Conservation (phyloP, 2,797 vertebrate genomes). For the Malacoraja senta region DNA sequence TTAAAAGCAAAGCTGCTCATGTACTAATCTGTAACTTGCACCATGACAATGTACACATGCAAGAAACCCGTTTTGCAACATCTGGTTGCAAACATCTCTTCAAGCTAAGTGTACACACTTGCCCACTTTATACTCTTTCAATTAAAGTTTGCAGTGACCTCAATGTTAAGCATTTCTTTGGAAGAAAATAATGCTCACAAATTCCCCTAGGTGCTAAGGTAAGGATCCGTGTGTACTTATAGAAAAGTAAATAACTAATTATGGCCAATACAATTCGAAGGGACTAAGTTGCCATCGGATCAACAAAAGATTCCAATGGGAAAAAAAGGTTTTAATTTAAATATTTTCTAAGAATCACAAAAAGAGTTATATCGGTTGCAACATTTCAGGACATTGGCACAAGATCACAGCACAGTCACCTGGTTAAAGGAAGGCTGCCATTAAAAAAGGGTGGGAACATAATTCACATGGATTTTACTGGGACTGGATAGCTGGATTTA, state of each 20-base stretch:
- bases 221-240: slow-evolving; percentile 37
- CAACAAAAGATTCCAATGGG: not conserved
- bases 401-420: no score
- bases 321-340: not conserved
- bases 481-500: no score
- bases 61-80: not conserved
- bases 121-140: not conserved
- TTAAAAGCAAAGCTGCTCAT: not conserved
- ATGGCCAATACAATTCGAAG: not conserved
- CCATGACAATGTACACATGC: not conserved
- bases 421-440: no score
- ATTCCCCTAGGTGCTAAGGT: slow-evolving; percentile 23
- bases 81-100: not conserved
- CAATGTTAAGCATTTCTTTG: no score
- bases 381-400: no score
- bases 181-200: not conserved
- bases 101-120: not conserved
- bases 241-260: slow-evolving; percentile 18
- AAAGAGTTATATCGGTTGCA: not conserved
- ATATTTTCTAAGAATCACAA: not conserved
- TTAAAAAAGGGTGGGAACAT: no score
- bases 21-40: not conserved
- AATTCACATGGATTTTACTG: no score
- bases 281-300: not conserved
- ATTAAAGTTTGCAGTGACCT: not conserved